phyloP scores from a whole-genome alignment of 2,797 vertebrate species.

The Petrocephalus sullivani region DNA sequence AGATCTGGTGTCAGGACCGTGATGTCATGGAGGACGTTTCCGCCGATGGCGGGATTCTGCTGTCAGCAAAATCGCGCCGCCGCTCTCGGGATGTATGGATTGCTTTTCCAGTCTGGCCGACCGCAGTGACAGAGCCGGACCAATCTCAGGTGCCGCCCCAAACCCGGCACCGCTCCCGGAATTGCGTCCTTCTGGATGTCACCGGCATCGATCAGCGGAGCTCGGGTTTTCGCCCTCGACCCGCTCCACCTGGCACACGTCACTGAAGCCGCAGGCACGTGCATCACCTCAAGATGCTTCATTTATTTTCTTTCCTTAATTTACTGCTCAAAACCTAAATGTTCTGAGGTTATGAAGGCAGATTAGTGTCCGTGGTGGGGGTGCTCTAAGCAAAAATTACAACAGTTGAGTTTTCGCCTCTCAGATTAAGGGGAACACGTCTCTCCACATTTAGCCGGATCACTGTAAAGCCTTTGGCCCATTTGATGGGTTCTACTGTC shows the following conservation, averaged over 20 bases:
- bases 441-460: neutral
- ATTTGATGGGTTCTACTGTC: neutral
- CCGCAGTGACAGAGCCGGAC: neutral
- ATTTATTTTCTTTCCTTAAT: neutral
- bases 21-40: constrained; percentile 1
- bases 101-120: neutral
- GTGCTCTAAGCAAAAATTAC: neutral
- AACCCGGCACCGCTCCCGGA: neutral
- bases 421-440: neutral
- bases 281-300: neutral
- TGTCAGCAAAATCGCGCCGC: neutral
- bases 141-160: neutral
- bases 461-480: neutral
- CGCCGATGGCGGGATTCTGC: neutral
- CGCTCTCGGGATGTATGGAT: neutral
- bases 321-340: neutral
- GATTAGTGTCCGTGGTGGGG: neutral
- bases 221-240: neutral
- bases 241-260: neutral
- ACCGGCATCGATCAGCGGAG: constrained; percentile 14
- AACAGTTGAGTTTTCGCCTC: neutral
- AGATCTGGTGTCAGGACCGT: neutral
- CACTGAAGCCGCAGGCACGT: neutral
- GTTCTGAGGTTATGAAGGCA: neutral
- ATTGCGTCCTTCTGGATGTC: neutral